These are phyloP conservation scores for Ctena decussata DNA, from an alignment of 2,888 invertebrate genomes.

Conservation along the genomic window DNA sequence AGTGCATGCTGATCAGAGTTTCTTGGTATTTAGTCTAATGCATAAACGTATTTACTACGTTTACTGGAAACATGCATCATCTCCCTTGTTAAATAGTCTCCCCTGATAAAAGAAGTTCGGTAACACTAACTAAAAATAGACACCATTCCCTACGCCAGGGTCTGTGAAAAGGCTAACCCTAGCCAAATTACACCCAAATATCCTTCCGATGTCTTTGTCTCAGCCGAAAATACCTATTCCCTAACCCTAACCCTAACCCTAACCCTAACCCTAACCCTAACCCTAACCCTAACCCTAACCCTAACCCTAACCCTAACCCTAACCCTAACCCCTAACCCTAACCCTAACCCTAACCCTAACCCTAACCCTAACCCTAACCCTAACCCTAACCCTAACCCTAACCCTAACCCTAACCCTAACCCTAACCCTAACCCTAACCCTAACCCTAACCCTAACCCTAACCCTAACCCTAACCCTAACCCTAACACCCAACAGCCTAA, in stretches of 20 bases:
- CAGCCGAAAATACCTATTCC: not conserved
- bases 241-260: not conserved
- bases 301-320: conserved; percentile 15
- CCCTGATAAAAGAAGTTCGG: too few relatives aligned
- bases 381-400: conserved; percentile 9
- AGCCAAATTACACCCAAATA: too few relatives aligned
- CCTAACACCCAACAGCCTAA: too few relatives aligned
- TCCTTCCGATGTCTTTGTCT: too few relatives aligned
- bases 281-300: conserved; percentile 25
- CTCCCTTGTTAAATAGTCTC: too few relatives aligned
- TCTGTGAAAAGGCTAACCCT: conserved; percentile 20
- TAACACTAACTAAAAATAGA: too few relatives aligned
- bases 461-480: conserved; percentile 7
- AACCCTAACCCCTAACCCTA: conserved; percentile 18
- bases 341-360: conserved; percentile 5
- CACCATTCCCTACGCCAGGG: too few relatives aligned
- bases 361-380: conserved; percentile 30
- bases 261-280: conserved; percentile 23
- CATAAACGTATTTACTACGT: too few relatives aligned
- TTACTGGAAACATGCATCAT: too few relatives aligned
- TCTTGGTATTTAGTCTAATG: too few relatives aligned
- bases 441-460: not conserved
- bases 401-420: conserved; percentile 15
- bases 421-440: conserved; percentile 10
- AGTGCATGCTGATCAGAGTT: too few relatives aligned